phyloP scores from a whole-genome alignment of 2,113 vertebrate species.

The Arenaria interpres region DNA sequence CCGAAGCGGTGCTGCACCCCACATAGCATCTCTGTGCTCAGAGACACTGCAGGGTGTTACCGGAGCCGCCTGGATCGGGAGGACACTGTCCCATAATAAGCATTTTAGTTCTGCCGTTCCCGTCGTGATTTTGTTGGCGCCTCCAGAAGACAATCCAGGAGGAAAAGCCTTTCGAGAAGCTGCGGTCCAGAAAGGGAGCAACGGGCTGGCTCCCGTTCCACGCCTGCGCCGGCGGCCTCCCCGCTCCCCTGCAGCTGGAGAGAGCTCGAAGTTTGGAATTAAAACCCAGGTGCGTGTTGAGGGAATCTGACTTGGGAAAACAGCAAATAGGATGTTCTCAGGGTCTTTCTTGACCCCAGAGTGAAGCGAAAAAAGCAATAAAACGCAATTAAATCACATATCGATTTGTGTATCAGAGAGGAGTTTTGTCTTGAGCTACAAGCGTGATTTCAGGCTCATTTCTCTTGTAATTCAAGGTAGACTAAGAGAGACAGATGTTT shows the following conservation, averaged over 20 bases:
- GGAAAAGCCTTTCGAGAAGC: neutral
- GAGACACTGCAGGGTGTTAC: fast-evolving
- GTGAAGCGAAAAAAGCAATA: constrained; percentile 1
- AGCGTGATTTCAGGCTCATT: constrained; percentile 25
- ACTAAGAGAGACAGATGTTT: constrained; percentile 11
- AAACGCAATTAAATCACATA: constrained; percentile 44
- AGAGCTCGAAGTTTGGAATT: neutral
- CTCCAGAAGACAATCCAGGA: neutral
- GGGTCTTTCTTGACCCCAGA: constrained; percentile 3
- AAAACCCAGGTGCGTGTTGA: neutral
- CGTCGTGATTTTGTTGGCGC: neutral
- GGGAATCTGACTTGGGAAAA: neutral
- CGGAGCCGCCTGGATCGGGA: neutral
- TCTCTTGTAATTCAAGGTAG: constrained; percentile 23
- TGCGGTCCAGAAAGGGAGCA: neutral
- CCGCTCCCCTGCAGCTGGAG: neutral
- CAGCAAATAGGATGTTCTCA: neutral
- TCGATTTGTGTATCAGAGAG: constrained; percentile 32
- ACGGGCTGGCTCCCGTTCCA: neutral
- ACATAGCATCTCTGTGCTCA: fast-evolving
- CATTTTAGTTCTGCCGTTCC: neutral
- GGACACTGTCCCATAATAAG: neutral
- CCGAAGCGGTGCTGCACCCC: too few relatives aligned
- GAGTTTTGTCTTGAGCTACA: neutral
- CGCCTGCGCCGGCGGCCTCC: neutral